These are phyloP conservation scores for Drosophila nigritarsus DNA, from an alignment of 2,888 invertebrate species.

Conservation along the genomic window DNA sequence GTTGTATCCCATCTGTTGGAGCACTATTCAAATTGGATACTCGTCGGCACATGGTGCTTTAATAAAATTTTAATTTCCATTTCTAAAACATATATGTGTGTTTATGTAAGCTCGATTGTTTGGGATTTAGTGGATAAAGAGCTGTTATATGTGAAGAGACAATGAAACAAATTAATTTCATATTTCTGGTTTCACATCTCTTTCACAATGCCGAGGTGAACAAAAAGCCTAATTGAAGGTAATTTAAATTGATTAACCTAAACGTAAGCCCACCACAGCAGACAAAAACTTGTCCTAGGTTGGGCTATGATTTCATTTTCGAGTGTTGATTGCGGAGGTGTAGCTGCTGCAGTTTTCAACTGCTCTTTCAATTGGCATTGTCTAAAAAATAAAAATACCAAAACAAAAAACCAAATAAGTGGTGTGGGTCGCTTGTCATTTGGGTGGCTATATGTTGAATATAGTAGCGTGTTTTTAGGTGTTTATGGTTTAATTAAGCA, in stretches of 20 bases:
- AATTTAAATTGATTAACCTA: conserved; percentile 79
- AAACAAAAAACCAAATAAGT: conserved; percentile 16
- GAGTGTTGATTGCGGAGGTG: conserved; percentile 54
- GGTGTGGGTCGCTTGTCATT: conserved; percentile 61
- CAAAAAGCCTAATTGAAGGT: conserved; percentile 77
- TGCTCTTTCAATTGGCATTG: conserved; percentile 69
- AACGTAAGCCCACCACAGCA: conserved; percentile 54
- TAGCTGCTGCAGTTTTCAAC: conserved; percentile 63
- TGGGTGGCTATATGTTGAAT: conserved; percentile 68
- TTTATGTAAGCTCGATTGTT: conserved; percentile 43
- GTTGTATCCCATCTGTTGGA: conserved; percentile 36
- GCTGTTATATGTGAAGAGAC: conserved; percentile 23
- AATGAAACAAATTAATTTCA: conserved; percentile 52
- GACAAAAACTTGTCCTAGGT: conserved; percentile 53
- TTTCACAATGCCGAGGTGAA: conserved; percentile 51
- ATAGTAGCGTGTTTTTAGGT: conserved; percentile 74
- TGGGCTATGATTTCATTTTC: conserved; percentile 42
- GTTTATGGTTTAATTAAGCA: conserved; percentile 77
- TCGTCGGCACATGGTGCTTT: conserved; percentile 21
- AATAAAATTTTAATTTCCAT: conserved; percentile 49
- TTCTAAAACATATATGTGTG: conserved; percentile 20
- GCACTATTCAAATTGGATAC: conserved; percentile 53
- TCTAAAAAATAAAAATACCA: conserved; percentile 43
- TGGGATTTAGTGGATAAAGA: conserved; percentile 49
- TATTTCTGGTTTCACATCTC: conserved; percentile 40